Conservation (phyloP, 2,888 invertebrate genomes). For the Leptinotarsa rubiginosa region DNA sequence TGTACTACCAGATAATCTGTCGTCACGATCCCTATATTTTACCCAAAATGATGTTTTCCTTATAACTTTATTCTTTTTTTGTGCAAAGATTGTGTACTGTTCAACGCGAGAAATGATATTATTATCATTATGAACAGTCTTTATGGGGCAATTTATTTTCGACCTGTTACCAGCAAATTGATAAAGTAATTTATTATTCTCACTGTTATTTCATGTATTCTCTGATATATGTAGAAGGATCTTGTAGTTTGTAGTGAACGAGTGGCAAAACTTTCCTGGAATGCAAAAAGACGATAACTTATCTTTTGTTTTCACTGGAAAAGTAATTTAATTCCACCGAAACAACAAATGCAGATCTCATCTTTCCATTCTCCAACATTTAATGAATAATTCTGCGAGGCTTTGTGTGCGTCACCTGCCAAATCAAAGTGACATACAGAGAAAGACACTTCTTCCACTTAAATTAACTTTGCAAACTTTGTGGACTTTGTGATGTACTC, state of each 20-base stretch:
- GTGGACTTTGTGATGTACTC: background rate
- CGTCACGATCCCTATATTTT: too few species aligned
- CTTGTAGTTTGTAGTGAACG: background rate
- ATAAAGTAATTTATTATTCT: too few species aligned
- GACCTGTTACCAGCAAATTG: too few species aligned
- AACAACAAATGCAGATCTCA: slow-evolving; percentile 6
- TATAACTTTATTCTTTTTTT: too few species aligned
- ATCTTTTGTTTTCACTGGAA: slow-evolving; percentile 3
- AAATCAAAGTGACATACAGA: background rate
- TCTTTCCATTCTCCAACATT: background rate
- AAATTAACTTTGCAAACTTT: background rate
- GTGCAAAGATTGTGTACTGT: too few species aligned
- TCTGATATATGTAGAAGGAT: background rate
- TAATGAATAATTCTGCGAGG: background rate
- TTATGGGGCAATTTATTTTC: too few species aligned
- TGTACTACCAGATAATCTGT: too few species aligned
- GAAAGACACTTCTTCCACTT: background rate
- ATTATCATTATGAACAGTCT: too few species aligned
- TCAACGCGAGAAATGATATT: too few species aligned
- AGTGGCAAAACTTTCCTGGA: background rate
- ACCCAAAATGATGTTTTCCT: too few species aligned
- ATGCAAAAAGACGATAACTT: background rate
- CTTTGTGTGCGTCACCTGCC: background rate
- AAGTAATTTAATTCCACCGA: slow-evolving; percentile 3
- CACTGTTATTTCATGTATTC: background rate